Base-by-base conservation (phyloP, 2,113 vertebrate genomes). In the Chloebia gouldiae region DNA sequence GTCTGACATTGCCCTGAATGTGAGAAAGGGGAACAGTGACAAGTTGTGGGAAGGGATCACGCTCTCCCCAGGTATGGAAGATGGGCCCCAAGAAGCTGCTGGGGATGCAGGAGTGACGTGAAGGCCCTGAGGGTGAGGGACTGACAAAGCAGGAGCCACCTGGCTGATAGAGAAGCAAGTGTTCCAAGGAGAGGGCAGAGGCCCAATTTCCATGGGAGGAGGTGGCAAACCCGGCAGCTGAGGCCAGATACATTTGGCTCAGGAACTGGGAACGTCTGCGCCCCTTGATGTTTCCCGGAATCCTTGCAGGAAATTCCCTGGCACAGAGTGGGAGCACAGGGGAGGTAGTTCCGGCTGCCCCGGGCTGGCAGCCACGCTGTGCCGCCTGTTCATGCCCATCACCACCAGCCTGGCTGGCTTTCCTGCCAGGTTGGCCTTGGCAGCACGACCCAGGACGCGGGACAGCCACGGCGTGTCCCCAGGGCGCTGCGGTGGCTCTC, bases 401-500 rank as follows among this genome's bases (percentile, higher is more conserved):
- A 4, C 40, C 85, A 11, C 1, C 59, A 81, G 50, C 64, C 45
- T 7, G 53, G 9, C 28, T 1, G 77, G 8, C 33, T 39, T 35
- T 64, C 40, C 88, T 3, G 72, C 44, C 61, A 18, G 57, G 21
- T 1, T 5, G 37, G 60, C 56, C 45, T 75, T 18, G 76, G 87
- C 51, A 33, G 42, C 42, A 2, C 4, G 17, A 5, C 53, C 66
- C 63, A 6, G 25, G 77, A 15, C 65, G 10, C 2, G 2, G 33
- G 50, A 11, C 20, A 7, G 35, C 45, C 75, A 0, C 0, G 10
- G 30, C 21, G 35, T 0, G 76, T 68, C 18, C 81, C 50, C 79
- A 2, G 1, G n/a, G 60, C 4, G 42, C 69, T 39, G 85, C 60
- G 23, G 1, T 0, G 30, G 53, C 69, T 31, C 23, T 3, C 8